Base-by-base conservation (phyloP, 1,140 invertebrate species). In the Caenorhabditis latens region DNA sequence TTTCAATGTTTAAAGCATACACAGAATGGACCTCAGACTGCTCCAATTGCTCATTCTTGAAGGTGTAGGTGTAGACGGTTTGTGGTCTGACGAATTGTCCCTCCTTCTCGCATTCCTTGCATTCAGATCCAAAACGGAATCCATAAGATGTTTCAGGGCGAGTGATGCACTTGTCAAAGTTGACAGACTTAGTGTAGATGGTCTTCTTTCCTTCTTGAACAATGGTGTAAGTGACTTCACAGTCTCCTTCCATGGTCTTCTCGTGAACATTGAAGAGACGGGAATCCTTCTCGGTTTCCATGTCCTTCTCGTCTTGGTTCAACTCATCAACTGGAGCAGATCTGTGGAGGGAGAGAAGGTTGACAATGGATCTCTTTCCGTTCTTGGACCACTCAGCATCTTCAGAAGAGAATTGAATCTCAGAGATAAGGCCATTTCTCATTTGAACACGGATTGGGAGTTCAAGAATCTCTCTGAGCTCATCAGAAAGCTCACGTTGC, bases 331-430 rank as follows among this genome's bases (percentile, higher is more conserved):
- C 21, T 61, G 43, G 53, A 21, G 43, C 58, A 21, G 43, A 84
- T 14, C 13, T 58, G 19, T 21, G 63, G 57, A 48, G 65, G n/a
- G 92, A 91, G 57, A 93, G 48, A 53, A 92, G 75, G 82, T 90
- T 90, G 43, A 93, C 24, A 40, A 91, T 58, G 83, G 90, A 90
- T 83, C 89, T 86, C 85, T 93, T 93, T 63, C 92, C 85, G 87
- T 93, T 92, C 32, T 89, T 87, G 3, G 92, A 93, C 90, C 90
- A 92, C 21, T 87, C 50, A 1, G 86, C 71, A 42, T 93, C 92
- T 42, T 90, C 88, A 19, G 53, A 32, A n/a, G 67, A 84, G 57
- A 88, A 89, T 50, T 87, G 79, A 24, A 87, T 43, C 58, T 87
- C 86, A 61, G 86, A 84, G 82, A 75, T 43, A 9, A 87, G 42